Base-by-base conservation (phyloP, 35 echinoderm and acorn worm genomes). In the Stichopus chloronotus region DNA sequence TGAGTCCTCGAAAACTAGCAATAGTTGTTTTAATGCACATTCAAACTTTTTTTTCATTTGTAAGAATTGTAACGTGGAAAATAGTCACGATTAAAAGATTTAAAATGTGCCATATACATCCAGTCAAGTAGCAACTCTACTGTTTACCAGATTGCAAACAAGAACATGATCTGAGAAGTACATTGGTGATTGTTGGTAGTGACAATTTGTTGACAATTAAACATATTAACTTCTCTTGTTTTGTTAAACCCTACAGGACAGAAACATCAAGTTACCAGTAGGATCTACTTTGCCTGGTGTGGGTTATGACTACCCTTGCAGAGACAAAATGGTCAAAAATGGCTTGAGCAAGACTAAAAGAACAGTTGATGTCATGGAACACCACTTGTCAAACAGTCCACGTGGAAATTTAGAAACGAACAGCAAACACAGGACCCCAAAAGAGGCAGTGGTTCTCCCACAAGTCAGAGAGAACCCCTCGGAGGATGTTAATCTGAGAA, bases 341-440 rank as follows among this genome's bases (percentile, higher is more conserved):
- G 53, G 6, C 80, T 83, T 83, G 80, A 88, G 57, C 8, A 60
- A 60, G 61, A 60, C 86, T 4, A 88, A 88, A 19, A 17, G 86
- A 88, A 88, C 86, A 25, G 58, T 88, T 11, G 86, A 88, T 25
- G 86, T 88, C 0, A 88, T 88, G 86, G 58, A 88, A 61, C 9
- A 88, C 3, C 86, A 88, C 22, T 57, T 88, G 6, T 88, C 86
- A 60, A 69, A 88, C 6, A 83, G 86, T 61, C 86, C 80, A 14
- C 80, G 80, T 53, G 80, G 80, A 56, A 24, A 55, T 19, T 55
- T 52, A 83, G 10, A 53, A 43, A 83, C 9, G 4, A 83, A 83
- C 53, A 56, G 53, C 43, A 83, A 56, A 83, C 21, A 52, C 8
- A 83, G 80, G 80, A 9, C 11, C 8, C 52, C 21, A 78, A 83